Evolutionary conservation across 2,888 invertebrate genomes (phyloP), one percentile per base, ranked within the genome.

Genomic region (Nowickia ferox): DNA sequence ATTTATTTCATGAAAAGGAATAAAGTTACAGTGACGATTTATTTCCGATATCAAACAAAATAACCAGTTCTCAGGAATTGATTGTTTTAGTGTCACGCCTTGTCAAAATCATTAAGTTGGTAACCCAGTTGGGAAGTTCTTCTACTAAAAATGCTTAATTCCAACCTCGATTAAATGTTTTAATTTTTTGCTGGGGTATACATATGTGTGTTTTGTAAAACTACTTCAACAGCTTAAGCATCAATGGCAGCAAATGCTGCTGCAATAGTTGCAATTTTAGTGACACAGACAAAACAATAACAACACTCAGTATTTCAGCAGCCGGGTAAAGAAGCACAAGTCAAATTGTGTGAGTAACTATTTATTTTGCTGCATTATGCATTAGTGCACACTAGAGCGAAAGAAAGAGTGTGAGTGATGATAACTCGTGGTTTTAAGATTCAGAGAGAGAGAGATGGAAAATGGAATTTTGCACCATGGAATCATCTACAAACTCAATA

Each of bases 251-350:
- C n/a, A 30, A 30, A 30, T 68, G 72, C 65, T 55, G 44, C 15
- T 48, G 55, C 13, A 63, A 63, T 22, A 15, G 17, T 40, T 57
- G 51, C 48, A 19, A 74, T 17, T 74, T 55, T 15, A 40, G 65
- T 57, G 57, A 72, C 15, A 65, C 9, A 51, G 40, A 22, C 22
- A 57, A 4, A 51, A 51, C n/a, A 9, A 63, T 53, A 53, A 44
- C 19, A 71, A 69, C 17, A 61, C 53, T 46, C n/a, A 42, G 22
- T 22, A 13, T 61, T 40, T 13, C 61, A 79, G 44, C 55, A 40
- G 57, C 40, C 13, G 65, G 57, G 22, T 61, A 59, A 61, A 69
- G 42, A 61, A 69, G 42, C 19, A 69, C 6, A 61, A 51, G 51
- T 78, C 53, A 59, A 40, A 5, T 30, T 53, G 68, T 55, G 13